These are phyloP conservation scores for Helicoverpa armigera DNA, from an alignment of 1,140 invertebrate species.

Conservation along the genomic window DNA sequence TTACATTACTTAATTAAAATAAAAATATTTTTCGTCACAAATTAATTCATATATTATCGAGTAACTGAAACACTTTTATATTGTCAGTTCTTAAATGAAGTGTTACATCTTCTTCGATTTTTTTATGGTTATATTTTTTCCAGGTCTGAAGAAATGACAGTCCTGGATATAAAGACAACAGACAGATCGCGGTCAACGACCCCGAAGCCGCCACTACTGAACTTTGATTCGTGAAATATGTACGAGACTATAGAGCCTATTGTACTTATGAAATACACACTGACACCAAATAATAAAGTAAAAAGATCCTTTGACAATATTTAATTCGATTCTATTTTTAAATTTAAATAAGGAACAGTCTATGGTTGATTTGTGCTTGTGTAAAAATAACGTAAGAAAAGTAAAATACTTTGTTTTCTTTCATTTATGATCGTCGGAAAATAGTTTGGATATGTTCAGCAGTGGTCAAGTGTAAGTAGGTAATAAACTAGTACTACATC, in stretches of 20 bases:
- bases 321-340: neutral
- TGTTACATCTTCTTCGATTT: neutral
- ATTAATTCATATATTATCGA: too few species aligned
- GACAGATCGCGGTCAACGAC: constrained; percentile 72
- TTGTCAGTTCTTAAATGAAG: too few species aligned
- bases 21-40: too few species aligned
- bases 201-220: constrained; percentile 74
- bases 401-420: neutral
- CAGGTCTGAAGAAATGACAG: constrained; percentile 82
- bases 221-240: constrained; percentile 63
- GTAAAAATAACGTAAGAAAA: constrained; percentile 1
- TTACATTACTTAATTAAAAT: too few species aligned
- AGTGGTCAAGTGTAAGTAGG: constrained; percentile 26
- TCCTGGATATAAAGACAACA: constrained; percentile 69
- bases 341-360: neutral
- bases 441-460: constrained; percentile 11
- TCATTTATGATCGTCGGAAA: neutral
- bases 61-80: too few species aligned
- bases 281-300: neutral
- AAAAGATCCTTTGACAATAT: neutral
- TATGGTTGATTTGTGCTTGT: too few species aligned
- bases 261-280: constrained; percentile 16
- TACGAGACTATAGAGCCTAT: constrained; percentile 17
- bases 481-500: constrained; percentile 28
- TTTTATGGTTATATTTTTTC: constrained; percentile 46